These are phyloP conservation scores for Nothobranchius furzeri DNA, from an alignment of 2,113 vertebrate species.

Conservation along the genomic window DNA sequence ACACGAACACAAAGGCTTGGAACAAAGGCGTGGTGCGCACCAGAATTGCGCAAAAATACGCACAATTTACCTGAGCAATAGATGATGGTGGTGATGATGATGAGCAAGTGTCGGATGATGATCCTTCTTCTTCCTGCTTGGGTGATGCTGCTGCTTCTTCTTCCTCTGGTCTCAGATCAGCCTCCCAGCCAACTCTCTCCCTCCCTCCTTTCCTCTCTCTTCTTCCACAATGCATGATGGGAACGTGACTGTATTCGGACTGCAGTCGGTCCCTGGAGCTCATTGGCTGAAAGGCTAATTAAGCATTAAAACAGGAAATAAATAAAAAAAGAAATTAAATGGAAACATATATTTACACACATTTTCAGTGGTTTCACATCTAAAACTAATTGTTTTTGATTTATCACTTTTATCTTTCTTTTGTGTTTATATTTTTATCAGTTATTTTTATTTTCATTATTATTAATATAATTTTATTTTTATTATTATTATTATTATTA, in stretches of 20 bases:
- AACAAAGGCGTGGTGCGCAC: neutral
- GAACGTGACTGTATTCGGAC: slow-evolving; percentile 57
- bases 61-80: slow-evolving; percentile 56
- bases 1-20: neutral
- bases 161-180: slow-evolving; percentile 54
- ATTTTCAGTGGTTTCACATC: too few species aligned
- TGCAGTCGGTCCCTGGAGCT: slow-evolving; percentile 33
- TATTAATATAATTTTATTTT: too few species aligned
- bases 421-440: too few species aligned
- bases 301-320: neutral
- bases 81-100: slow-evolving; percentile 37
- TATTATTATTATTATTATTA: too few species aligned
- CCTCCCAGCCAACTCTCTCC: slow-evolving; percentile 31
- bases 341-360: too few species aligned
- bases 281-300: slow-evolving; percentile 39
- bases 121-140: slow-evolving; percentile 16
- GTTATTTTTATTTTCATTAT: too few species aligned
- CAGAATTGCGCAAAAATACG: neutral
- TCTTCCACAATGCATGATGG: slow-evolving; percentile 75
- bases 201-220: slow-evolving; percentile 13
- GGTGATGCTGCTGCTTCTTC: slow-evolving; percentile 27
- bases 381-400: too few species aligned
- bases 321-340: too few species aligned
- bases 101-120: slow-evolving; percentile 21
- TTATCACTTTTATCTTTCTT: too few species aligned